These are phyloP conservation scores for Leistus spinibarbis DNA, from an alignment of 2,888 invertebrate species.

Conservation along the genomic window DNA sequence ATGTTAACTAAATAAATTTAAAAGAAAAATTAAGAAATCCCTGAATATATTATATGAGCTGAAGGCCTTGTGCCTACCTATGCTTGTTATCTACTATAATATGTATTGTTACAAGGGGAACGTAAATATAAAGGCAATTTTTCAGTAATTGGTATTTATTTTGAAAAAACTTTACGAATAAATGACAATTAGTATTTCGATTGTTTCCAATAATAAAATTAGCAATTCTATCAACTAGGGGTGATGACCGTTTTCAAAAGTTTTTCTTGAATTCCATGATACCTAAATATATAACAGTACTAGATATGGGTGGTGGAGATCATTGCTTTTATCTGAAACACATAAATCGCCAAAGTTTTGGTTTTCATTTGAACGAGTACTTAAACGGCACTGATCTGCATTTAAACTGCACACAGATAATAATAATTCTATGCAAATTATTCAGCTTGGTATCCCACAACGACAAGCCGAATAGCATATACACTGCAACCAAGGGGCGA, in stretches of 20 bases:
- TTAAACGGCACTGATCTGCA: slow-evolving; percentile 39
- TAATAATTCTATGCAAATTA: slow-evolving; percentile 41
- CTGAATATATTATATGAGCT: too few species aligned
- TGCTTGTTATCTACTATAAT: too few species aligned
- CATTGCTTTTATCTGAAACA: slow-evolving; percentile 39
- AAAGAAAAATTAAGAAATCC: too few species aligned
- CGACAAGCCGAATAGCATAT: too few species aligned
- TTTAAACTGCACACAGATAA: slow-evolving; percentile 41
- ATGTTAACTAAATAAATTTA: too few species aligned
- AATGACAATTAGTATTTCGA: neutral
- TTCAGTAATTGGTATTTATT: too few species aligned
- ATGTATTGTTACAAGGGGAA: too few species aligned
- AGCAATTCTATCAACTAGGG: slow-evolving; percentile 33
- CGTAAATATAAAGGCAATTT: too few species aligned
- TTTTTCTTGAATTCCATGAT: neutral
- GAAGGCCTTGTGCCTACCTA: too few species aligned
- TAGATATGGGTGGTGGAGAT: slow-evolving; percentile 28
- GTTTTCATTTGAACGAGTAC: slow-evolving; percentile 39
- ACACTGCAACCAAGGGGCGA: slow-evolving; percentile 16
- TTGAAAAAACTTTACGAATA: too few species aligned
- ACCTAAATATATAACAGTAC: neutral
- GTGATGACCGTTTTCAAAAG: neutral
- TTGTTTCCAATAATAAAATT: slow-evolving; percentile 28
- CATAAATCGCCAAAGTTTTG: slow-evolving; percentile 37
- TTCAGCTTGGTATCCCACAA: slow-evolving; percentile 24